Conservation (phyloP, 1,140 invertebrate species). For the Neodiprion pinetum region DNA sequence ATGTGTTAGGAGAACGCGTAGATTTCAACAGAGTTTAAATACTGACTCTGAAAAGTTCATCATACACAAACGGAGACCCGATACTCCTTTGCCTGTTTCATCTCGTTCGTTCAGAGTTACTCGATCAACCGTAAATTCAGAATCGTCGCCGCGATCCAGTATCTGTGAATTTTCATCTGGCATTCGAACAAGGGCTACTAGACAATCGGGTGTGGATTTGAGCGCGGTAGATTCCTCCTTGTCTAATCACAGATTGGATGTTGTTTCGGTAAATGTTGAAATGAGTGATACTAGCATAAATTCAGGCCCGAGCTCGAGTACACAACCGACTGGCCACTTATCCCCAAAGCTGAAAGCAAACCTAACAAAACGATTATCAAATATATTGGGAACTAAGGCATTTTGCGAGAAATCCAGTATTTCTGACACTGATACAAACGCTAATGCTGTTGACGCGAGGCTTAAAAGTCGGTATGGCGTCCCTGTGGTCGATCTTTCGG, state of each 20-base stretch:
- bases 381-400: too few species aligned
- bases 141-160: background rate
- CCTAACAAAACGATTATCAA: background rate
- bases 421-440: constrained; percentile 40
- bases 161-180: background rate
- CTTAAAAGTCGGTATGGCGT: background rate
- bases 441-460: constrained; percentile 34
- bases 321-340: background rate
- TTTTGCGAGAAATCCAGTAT: background rate
- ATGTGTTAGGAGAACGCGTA: background rate
- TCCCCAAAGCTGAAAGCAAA: background rate
- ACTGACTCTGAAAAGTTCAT: constrained; percentile 18
- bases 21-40: background rate
- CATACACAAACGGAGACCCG: constrained; percentile 34
- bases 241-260: too few species aligned
- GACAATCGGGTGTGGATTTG: background rate
- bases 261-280: background rate
- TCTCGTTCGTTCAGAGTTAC: background rate
- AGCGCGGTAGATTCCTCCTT: background rate
- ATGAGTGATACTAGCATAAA: background rate
- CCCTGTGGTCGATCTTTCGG: background rate
- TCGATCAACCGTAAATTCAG: background rate
- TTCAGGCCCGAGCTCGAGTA: background rate
- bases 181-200: background rate
- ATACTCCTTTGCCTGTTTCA: constrained; percentile 40